phyloP scores from a whole-genome alignment of 2,888 invertebrate species.

The Bruchidius siliquastri region DNA sequence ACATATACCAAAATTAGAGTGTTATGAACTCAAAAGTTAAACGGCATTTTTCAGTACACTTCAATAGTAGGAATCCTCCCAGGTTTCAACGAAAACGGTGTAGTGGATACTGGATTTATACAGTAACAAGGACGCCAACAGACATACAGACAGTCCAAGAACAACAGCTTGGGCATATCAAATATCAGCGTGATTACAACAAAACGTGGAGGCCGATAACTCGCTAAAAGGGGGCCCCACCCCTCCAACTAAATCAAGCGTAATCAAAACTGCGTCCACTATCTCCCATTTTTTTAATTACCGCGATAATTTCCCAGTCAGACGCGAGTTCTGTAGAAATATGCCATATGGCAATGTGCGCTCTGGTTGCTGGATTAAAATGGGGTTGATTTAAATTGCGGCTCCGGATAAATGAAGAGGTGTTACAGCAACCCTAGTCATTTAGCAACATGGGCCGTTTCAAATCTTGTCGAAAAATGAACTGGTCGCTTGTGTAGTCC shows the following conservation, averaged over 20 bases:
- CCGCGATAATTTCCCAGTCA: conserved; percentile 13
- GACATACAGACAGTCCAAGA: no score
- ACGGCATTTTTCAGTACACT: no score
- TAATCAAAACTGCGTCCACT: background rate
- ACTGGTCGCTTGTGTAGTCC: conserved; percentile 4
- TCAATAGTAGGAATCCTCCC: no score
- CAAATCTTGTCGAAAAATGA: background rate
- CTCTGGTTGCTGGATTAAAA: conserved; percentile 17
- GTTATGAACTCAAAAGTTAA: no score
- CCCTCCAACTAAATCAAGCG: background rate
- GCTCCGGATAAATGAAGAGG: conserved; percentile 43
- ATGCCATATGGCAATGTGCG: conserved; percentile 23
- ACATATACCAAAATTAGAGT: no score
- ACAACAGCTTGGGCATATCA: no score
- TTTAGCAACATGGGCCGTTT: conserved; percentile 7
- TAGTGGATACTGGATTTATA: no score
- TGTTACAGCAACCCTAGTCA: conserved; percentile 33
- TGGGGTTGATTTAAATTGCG: conserved; percentile 39
- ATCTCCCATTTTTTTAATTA: conserved; percentile 9
- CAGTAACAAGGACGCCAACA: no score
- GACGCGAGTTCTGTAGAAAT: conserved; percentile 14
- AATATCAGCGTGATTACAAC: background rate
- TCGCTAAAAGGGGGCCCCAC: background rate
- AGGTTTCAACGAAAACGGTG: no score
- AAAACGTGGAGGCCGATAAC: no score